Evolutionary conservation across 2,113 vertebrate species (phyloP), one percentile per base, ranked within the genome.

Genomic region (Progne subis): DNA sequence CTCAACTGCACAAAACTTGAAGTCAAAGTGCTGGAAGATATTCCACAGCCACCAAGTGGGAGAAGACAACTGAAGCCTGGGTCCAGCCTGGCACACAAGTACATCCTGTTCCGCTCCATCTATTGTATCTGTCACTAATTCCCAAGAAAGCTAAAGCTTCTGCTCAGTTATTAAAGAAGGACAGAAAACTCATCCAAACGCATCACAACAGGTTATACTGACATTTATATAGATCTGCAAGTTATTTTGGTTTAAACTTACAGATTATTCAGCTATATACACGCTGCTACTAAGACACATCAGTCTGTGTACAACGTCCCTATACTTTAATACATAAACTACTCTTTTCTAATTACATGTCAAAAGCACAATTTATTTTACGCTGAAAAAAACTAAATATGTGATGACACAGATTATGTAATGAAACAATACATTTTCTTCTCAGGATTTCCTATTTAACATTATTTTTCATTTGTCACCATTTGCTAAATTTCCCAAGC

Each of bases 111-210:
- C 29, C 60, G 29, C 39, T 65, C 8, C 9, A 19, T 31, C 37
- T 49, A 10, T 1, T 9, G 0, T 7, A 14, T 11, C 61, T 72
- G 53, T 17, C 6, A 3, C 49, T 31, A 46, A 49, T 11, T 23
- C 41, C 49, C 3, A 8, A 34, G 74, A 60, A 47, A 78, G n/a
- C 32, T 23, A 13, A 29, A 56, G 34, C 49, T 70, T 67, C 60
- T 49, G 39, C 44, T 60, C 74, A 37, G 47, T 34, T 39, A 50
- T 9, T 60, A 41, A 57, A 6, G 18, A 63, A 80, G 23, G 37
- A 76, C 16, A 70, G n/a, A 85, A 94, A 67, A 69, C 23, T 12
- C 57, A 95, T 32, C 50, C 81, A 69, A 68, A 72, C 4, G 16
- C 57, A 76, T 15, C 59, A 80, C 37, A 56, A 74, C 46, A 80